A percentile compares a stretch with the other conserved stretches of the same genome.
Conservation (phyloP, 1,140 invertebrate species). For the Camponotus floridanus region DNA sequence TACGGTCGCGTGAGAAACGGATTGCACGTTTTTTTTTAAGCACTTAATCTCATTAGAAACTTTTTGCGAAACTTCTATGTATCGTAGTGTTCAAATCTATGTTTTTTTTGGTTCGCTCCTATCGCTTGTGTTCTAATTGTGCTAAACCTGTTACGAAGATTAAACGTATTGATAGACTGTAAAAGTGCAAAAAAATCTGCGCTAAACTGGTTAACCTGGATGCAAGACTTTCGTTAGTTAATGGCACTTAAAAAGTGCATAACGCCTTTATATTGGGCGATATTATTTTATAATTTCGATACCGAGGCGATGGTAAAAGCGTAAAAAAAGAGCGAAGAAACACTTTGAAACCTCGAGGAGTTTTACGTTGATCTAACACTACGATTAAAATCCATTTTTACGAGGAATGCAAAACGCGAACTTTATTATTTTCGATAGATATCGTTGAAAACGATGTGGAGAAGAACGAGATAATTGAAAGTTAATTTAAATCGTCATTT, state of each 20-base stretch:
- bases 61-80: neutral
- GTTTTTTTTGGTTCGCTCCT: neutral
- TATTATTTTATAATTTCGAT: slow-evolving; percentile 32
- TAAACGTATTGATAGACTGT: slow-evolving; percentile 18
- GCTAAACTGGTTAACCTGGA: neutral
- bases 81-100: neutral
- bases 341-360: neutral
- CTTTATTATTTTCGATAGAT: neutral
- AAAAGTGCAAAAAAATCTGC: slow-evolving; percentile 19
- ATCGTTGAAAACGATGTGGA: neutral
- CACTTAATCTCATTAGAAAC: neutral
- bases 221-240: slow-evolving; percentile 12
- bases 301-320: neutral
- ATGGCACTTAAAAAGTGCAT: slow-evolving; percentile 34
- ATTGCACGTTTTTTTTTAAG: neutral
- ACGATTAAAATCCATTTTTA: slow-evolving; percentile 1
- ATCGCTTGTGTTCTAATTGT: slow-evolving; percentile 3
- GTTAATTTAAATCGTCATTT: neutral
- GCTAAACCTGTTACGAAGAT: slow-evolving; percentile 16
- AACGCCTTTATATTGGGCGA: slow-evolving; percentile 5
- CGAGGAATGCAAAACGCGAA: neutral
- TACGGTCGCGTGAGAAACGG: neutral
- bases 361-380: neutral
- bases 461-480: neutral
- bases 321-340: neutral